phyloP scores from a whole-genome alignment of 2,888 invertebrate genomes.

The Ichneumon xanthorius region DNA sequence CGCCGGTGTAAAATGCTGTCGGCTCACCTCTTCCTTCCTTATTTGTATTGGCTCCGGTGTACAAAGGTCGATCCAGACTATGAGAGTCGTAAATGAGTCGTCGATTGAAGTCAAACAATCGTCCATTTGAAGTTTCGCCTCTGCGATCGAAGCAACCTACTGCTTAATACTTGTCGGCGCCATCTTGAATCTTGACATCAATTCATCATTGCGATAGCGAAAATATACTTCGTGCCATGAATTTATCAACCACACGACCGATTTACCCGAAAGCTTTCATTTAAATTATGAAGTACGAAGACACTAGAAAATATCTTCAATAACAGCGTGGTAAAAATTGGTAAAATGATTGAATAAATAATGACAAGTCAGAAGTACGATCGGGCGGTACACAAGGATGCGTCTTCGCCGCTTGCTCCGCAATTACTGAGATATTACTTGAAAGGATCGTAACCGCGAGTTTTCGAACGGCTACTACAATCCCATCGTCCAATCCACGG shows the following conservation, averaged over 20 bases:
- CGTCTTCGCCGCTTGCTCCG: background rate
- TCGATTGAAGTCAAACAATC: background rate
- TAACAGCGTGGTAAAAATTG: background rate
- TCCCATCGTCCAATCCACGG: background rate
- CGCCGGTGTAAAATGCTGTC: background rate
- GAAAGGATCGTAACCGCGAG: background rate
- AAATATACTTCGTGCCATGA: no score
- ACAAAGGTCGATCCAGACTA: slow-evolving; percentile 15
- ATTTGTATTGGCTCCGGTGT: background rate
- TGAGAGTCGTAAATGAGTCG: background rate
- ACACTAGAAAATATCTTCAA: background rate
- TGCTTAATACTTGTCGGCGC: background rate
- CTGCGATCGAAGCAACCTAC: background rate
- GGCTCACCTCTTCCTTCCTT: slow-evolving; percentile 46
- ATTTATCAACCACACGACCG: no score
- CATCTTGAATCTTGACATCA: background rate
- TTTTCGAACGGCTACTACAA: background rate
- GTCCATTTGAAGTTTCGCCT: background rate
- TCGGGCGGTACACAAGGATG: background rate
- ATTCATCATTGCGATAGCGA: background rate
- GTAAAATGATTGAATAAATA: slow-evolving; percentile 22
- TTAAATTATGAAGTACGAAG: background rate
- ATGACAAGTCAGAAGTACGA: slow-evolving; percentile 6
- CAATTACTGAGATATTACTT: slow-evolving; percentile 17
- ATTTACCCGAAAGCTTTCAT: background rate